Evolutionary conservation across 1,140 invertebrate genomes (phyloP).

Genomic region (Theocolax elegans): DNA sequence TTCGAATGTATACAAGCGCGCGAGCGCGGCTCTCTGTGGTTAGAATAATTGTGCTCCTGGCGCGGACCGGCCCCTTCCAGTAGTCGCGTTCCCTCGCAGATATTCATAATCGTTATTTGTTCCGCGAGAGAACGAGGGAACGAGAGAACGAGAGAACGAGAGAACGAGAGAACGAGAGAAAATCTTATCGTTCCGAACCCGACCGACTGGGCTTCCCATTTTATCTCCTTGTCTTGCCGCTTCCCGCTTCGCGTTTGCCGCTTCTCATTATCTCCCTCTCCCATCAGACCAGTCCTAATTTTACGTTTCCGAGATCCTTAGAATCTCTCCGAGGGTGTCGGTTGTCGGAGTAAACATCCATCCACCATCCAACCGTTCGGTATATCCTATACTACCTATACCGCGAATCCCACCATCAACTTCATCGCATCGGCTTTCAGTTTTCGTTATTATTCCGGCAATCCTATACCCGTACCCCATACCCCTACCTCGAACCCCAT

Average conservation of each 20-base stretch:
- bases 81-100: neutral
- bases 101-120: constrained; percentile 20
- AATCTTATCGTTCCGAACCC: constrained; percentile 13
- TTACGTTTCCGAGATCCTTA: constrained; percentile 1
- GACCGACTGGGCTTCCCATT: neutral
- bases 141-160: neutral
- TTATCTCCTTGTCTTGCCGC: no score
- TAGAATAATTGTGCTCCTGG: constrained; percentile 38
- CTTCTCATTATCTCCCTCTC: no score
- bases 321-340: no score
- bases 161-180: neutral
- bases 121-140: neutral
- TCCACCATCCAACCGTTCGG: no score
- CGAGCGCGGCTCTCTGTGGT: constrained; percentile 27
- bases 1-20: constrained; percentile 21
- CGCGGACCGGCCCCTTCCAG: neutral
- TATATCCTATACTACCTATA: no score
- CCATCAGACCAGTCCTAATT: neutral
- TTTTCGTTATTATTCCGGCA: no score
- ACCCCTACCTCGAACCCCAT: no score
- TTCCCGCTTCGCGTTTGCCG: no score
- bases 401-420: no score
- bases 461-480: no score
- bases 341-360: no score
- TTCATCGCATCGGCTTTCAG: no score